A percentile compares a stretch with the other conserved stretches of the same genome.
Evolutionary conservation across 2,797 vertebrate genomes (phyloP).

Genomic region (Notolepis coatsorum): DNA sequence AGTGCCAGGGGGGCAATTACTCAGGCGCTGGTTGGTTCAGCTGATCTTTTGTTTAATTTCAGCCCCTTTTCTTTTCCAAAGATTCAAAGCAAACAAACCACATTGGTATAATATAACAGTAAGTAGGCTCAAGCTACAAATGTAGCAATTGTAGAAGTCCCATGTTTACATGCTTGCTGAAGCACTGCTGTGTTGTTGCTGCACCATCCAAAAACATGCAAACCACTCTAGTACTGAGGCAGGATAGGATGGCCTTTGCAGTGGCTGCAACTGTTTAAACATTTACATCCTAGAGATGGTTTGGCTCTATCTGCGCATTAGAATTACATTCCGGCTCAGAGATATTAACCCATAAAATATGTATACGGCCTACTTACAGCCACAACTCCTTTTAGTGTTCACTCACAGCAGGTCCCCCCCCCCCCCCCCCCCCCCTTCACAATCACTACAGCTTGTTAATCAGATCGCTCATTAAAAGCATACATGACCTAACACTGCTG

Average conservation of each 20-base stretch:
- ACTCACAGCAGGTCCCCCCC: background rate
- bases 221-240: too few relatives aligned
- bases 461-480: slow-evolving; percentile 6
- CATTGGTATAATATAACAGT: background rate
- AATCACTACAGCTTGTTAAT: background rate
- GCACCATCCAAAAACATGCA: too few relatives aligned
- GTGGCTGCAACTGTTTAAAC: too few relatives aligned
- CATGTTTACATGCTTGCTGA: too few relatives aligned
- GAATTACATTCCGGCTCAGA: background rate
- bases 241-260: too few relatives aligned
- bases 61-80: slow-evolving; percentile 1
- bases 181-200: too few relatives aligned
- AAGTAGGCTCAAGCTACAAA: background rate
- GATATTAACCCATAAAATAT: background rate
- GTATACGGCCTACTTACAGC: too few relatives aligned
- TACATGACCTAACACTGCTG: slow-evolving; percentile 48
- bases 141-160: too few relatives aligned
- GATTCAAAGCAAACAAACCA: slow-evolving; percentile 5
- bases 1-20: slow-evolving; percentile 25
- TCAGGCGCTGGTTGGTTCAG: slow-evolving; percentile 19
- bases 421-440: too few relatives aligned
- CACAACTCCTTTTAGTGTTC: background rate
- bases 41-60: slow-evolving; percentile 15
- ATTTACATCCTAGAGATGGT: too few relatives aligned
- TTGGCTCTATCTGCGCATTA: background rate